A percentile compares a stretch with the other conserved stretches of the same genome.
phyloP scores from a whole-genome alignment of 2,113 vertebrate species.

The Morone chrysops region DNA sequence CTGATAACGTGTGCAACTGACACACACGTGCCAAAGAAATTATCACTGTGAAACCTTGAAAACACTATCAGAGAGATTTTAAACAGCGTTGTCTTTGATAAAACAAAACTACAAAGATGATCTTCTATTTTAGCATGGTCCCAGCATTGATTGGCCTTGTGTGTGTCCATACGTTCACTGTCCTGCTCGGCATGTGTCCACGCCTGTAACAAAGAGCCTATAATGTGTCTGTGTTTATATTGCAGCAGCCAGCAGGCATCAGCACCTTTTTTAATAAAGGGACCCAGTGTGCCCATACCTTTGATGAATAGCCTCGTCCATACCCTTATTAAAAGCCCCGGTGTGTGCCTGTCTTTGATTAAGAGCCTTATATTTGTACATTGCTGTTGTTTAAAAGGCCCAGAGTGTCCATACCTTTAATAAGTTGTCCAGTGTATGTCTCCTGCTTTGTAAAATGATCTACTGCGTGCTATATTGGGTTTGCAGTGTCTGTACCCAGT shows the following conservation, averaged over 20 bases:
- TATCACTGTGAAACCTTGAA: too few species aligned
- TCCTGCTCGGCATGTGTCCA: background rate
- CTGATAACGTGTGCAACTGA: background rate
- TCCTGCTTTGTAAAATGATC: conserved; percentile 21
- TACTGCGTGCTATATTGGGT: background rate
- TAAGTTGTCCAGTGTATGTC: background rate
- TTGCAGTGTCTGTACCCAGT: background rate
- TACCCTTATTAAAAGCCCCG: conserved; percentile 58
- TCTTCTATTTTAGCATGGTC: background rate
- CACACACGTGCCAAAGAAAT: background rate
- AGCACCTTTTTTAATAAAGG: conserved; percentile 34
- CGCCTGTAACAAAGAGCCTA: conserved; percentile 4
- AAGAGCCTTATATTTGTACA: conserved; percentile 19
- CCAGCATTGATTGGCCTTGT: background rate
- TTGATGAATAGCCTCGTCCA: conserved; percentile 53
- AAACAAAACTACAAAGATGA: background rate
- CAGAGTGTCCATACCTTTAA: conserved; percentile 34
- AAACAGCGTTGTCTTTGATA: background rate
- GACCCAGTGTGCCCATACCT: conserved; percentile 39
- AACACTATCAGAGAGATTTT: background rate
- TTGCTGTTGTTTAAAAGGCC: conserved; percentile 37
- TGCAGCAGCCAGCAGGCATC: conserved; percentile 20
- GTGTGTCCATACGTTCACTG: background rate
- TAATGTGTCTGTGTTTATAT: conserved; percentile 14
- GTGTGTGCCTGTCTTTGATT: conserved; percentile 35